Evolutionary conservation across 2,888 invertebrate species (phyloP).

Genomic region (Apotomis betuletana): DNA sequence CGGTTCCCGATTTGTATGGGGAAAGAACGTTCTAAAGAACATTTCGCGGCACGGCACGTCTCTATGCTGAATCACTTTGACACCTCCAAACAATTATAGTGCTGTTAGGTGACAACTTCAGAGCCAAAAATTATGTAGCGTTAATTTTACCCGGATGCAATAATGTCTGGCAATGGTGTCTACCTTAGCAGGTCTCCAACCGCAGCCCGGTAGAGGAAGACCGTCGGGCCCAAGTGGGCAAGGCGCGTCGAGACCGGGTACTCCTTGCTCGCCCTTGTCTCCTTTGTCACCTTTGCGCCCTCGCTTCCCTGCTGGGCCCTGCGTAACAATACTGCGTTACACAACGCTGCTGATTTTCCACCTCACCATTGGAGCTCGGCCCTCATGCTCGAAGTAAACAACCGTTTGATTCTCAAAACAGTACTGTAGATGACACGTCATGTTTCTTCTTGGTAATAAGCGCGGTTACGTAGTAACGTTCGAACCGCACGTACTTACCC

Average conservation of each 20-base stretch:
- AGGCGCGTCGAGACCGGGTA: conserved; percentile 99
- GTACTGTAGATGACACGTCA: background rate
- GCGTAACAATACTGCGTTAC: conserved; percentile 51
- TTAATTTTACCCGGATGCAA: no score
- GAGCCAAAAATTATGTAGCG: no score
- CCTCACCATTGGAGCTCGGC: conserved; percentile 1
- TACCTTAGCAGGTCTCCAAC: conserved; percentile 95
- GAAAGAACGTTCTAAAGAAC: no score
- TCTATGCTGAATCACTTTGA: no score
- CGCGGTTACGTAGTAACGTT: background rate
- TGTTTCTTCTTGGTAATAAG: background rate
- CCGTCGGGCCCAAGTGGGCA: conserved; percentile 98
- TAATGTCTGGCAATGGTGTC: background rate
- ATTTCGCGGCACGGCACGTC: no score
- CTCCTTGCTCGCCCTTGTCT: conserved; percentile 97
- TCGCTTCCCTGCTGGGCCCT: conserved; percentile 95
- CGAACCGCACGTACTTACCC: background rate
- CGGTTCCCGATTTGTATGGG: no score
- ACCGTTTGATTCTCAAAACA: background rate
- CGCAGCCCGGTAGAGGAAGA: conserved; percentile 97
- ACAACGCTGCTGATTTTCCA: background rate
- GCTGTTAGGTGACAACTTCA: no score
- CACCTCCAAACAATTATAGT: no score
- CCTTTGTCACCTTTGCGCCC: conserved; percentile 97
- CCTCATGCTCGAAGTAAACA: conserved; percentile 10